A percentile compares a stretch with the other conserved stretches of the same genome.
Conservation (phyloP, 2,888 invertebrate species). For the Yponomeuta malinellus region DNA sequence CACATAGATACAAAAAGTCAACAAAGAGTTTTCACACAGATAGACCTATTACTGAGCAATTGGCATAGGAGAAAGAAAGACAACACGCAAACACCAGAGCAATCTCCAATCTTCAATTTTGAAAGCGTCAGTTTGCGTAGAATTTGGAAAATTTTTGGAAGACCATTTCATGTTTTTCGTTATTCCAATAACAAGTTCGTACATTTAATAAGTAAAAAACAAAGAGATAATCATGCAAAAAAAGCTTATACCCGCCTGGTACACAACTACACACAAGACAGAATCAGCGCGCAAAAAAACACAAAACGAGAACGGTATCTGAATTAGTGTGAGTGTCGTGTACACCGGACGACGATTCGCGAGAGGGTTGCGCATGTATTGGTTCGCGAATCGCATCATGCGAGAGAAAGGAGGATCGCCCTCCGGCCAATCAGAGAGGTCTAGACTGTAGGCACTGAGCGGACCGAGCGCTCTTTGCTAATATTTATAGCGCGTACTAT, state of each 20-base stretch:
- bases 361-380: conserved; percentile 23
- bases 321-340: conserved; percentile 30
- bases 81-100: too few species aligned
- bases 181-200: too few species aligned
- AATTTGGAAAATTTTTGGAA: too few species aligned
- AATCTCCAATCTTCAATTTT: too few species aligned
- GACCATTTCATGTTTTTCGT: too few species aligned
- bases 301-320: conserved; percentile 24
- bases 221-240: conserved; percentile 13
- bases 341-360: conserved; percentile 54
- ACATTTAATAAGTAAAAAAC: neutral
- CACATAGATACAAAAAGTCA: too few species aligned
- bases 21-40: too few species aligned
- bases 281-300: conserved; percentile 22
- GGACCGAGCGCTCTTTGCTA: conserved; percentile 53
- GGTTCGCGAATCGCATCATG: conserved; percentile 65
- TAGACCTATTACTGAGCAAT: too few species aligned
- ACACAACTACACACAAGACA: conserved; percentile 19
- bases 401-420: conserved; percentile 73
- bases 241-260: conserved; percentile 38
- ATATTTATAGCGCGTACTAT: conserved; percentile 52
- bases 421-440: conserved; percentile 63
- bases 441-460: conserved; percentile 42
- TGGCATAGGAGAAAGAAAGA: too few species aligned
- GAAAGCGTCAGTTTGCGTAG: too few species aligned